These are phyloP conservation scores for Platichthys flesus DNA, from an alignment of 2,113 vertebrate species.

Conservation along the genomic window DNA sequence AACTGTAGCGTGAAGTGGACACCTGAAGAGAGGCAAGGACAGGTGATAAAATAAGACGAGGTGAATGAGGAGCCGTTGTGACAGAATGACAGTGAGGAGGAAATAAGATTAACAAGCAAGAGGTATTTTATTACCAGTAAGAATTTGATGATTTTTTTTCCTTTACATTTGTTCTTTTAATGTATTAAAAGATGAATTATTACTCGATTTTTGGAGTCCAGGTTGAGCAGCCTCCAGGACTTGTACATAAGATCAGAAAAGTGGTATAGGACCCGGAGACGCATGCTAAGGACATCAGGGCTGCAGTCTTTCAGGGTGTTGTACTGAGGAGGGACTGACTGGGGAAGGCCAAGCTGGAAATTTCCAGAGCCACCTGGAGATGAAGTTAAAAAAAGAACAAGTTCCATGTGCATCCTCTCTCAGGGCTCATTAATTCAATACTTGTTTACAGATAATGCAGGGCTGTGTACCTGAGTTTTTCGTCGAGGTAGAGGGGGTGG, in stretches of 20 bases:
- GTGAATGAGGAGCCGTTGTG: neutral
- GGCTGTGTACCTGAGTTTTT: constrained; percentile 78
- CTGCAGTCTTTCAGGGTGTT: constrained; percentile 83
- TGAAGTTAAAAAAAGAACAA: constrained; percentile 11
- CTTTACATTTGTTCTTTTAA: neutral
- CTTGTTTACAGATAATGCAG: neutral
- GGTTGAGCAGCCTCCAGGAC: constrained; percentile 85
- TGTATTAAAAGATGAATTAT: constrained; percentile 7
- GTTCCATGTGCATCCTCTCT: neutral
- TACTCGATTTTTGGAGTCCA: constrained; percentile 79
- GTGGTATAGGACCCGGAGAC: constrained; percentile 83
- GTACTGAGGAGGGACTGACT: constrained; percentile 83
- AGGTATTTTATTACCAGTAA: neutral
- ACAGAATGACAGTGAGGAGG: neutral
- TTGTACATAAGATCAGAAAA: constrained; percentile 88
- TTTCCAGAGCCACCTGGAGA: constrained; percentile 69
- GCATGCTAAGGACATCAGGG: constrained; percentile 77
- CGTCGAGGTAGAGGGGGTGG: constrained; percentile 77
- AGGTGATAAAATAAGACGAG: neutral
- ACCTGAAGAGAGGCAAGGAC: constrained; percentile 61
- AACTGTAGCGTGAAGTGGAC: constrained; percentile 81
- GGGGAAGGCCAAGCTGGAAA: constrained; percentile 80
- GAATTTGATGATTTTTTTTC: neutral
- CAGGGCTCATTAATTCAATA: neutral
- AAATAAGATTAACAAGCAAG: neutral